A percentile compares a stretch with the other conserved stretches of the same genome.
Conservation (phyloP, 2,113 vertebrate species). For the Otus sunia region DNA sequence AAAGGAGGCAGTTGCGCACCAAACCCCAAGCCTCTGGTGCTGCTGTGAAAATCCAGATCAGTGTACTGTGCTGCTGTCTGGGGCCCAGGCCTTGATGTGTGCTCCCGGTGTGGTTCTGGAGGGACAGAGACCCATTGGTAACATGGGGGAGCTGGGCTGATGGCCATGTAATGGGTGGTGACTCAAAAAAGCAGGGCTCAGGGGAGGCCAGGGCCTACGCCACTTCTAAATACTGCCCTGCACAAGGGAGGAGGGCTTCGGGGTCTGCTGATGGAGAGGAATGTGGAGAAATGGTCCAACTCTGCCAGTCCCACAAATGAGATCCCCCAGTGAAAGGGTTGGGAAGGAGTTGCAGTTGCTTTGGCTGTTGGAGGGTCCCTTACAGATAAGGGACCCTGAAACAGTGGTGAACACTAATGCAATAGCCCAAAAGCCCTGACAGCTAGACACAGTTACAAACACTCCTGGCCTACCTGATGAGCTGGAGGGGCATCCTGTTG, state of each 20-base stretch:
- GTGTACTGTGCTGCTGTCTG: neutral
- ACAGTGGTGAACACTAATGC: neutral
- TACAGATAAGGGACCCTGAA: neutral
- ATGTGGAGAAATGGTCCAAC: neutral
- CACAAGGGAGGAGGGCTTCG: neutral
- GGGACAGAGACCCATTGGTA: neutral
- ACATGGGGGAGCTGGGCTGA: neutral
- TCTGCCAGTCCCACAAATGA: neutral
- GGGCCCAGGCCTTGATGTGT: fast-evolving
- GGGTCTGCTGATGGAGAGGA: neutral
- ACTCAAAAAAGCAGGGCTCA: neutral
- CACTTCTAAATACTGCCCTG: neutral
- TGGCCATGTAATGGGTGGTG: neutral
- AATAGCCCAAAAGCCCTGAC: neutral
- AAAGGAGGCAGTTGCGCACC: neutral
- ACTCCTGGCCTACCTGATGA: neutral
- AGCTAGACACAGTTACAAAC: neutral
- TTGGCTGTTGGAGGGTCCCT: neutral
- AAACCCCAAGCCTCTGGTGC: neutral
- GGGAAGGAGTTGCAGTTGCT: neutral
- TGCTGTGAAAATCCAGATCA: neutral
- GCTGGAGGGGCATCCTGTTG: neutral
- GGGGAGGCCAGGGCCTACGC: fast-evolving
- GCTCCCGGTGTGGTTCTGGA: neutral
- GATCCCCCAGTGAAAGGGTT: neutral